Percentiles rank a stretch among this genome's conserved stretches.
Evolutionary conservation across 2,888 invertebrate species (phyloP).

Genomic region (Tryphoninae sp.): DNA sequence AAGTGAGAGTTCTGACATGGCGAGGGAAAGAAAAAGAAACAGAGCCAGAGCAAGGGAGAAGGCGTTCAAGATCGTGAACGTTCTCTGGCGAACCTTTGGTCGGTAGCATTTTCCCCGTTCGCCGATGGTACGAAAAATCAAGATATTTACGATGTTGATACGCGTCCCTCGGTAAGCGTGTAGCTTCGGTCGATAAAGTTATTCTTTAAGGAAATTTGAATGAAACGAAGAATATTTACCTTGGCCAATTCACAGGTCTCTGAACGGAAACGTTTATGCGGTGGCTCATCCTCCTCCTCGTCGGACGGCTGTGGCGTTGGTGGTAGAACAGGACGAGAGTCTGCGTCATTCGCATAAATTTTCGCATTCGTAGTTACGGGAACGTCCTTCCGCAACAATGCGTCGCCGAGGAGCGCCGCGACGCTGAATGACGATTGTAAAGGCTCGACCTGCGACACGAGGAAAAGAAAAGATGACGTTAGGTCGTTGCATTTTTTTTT

Average conservation of each 20-base stretch:
- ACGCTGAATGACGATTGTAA: conserved; percentile 78
- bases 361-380: conserved; percentile 26
- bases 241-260: conserved; percentile 84
- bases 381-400: conserved; percentile 65
- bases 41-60: not conserved
- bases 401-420: conserved; percentile 78
- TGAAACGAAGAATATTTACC: conserved; percentile 71
- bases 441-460: conserved; percentile 73
- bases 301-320: conserved; percentile 94
- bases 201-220: not conserved
- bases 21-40: not conserved
- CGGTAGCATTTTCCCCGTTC: conserved; percentile 37
- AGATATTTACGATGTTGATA: not conserved
- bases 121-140: conserved; percentile 28
- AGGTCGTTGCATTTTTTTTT: conserved; percentile 32
- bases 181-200: conserved; percentile 56
- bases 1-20: conserved; percentile 59
- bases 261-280: conserved; percentile 81
- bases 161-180: not conserved
- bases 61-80: conserved; percentile 63
- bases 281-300: conserved; percentile 88
- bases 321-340: conserved; percentile 69
- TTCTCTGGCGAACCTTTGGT: conserved; percentile 53
- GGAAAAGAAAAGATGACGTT: conserved; percentile 12
- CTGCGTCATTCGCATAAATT: conserved; percentile 30